Base-by-base conservation (phyloP, 2,888 invertebrate species). In the Esperia sulphurella region DNA sequence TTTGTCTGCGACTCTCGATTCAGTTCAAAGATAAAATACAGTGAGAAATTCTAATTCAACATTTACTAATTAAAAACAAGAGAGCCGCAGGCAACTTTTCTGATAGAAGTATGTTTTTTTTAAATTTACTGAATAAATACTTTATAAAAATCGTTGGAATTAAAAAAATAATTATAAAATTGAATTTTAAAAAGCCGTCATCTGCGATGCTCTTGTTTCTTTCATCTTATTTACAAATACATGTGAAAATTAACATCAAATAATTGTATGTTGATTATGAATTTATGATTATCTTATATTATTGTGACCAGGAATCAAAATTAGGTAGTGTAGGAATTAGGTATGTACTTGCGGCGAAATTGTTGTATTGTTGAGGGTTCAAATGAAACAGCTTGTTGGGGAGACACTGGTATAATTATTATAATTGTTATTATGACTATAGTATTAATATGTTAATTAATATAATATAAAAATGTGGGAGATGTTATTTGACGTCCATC, bases 161-260 rank as follows among this genome's bases (percentile, higher is more conserved):
- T 21, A 3, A 3, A 48, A 48, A 37, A 41, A 0, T 8, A 14
- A 33, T 10, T 30, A 6, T 30, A 8, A 44, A 41, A 9, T 5
- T 21, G 21, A 38, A 21, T 47, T 21, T 43, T 5, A 10, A 12
- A 41, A 40, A 47, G 33, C 45, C 46, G n/a, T 35, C 14, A 14
- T 13, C 50, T 61, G 58, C 61, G 55, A 53, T 46, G 55, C 61
- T 61, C 58, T 61, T 59, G 61, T 58, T 61, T 56, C 45, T 12
- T n/a, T 39, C 1, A 39, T 39, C 5, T 33, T 8, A 33, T 4
- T 8, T 33, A 10, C 33, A 33, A 33, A 33, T 33, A 8, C 2
- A 33, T 33, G 33, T 33, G 33, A 10, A 10, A 33, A 33, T 6
- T n/a, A 6, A 10, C 10, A 33, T 10, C 7, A 10, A 33, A 33